These are phyloP conservation scores for Vultur gryphus DNA, from an alignment of 2,797 vertebrate genomes.

Conservation along the genomic window DNA sequence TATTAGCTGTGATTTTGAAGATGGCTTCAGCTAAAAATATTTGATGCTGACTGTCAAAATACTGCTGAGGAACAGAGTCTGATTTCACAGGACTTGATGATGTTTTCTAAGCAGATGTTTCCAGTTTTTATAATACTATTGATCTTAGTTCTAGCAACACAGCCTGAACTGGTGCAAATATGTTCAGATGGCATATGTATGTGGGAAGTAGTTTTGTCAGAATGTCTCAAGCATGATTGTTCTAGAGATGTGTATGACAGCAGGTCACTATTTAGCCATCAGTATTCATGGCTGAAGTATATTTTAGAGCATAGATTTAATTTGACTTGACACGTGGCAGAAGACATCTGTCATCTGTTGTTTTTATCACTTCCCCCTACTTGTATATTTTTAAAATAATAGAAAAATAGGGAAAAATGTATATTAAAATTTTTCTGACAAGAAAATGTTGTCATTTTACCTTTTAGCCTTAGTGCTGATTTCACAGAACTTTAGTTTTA, in stretches of 20 bases:
- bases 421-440: background rate
- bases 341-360: background rate
- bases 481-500: background rate
- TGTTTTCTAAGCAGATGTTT: slow-evolving; percentile 7
- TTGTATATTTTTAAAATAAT: background rate
- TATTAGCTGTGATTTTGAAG: background rate
- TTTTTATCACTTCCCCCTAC: background rate
- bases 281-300: background rate
- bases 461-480: background rate
- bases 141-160: background rate
- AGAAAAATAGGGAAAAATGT: background rate
- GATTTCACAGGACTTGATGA: background rate
- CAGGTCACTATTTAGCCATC: slow-evolving; percentile 23
- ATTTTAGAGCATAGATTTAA: slow-evolving; percentile 21
- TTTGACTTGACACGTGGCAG: slow-evolving; percentile 1
- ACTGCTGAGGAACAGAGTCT: background rate
- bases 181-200: background rate
- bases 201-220: slow-evolving; percentile 22
- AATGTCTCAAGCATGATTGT: background rate
- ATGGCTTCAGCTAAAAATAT: background rate
- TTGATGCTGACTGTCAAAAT: background rate
- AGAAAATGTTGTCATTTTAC: background rate
- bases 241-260: background rate
- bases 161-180: background rate
- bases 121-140: background rate